phyloP scores from a whole-genome alignment of 2,797 vertebrate species.

The Scyliorhinus canicula region DNA sequence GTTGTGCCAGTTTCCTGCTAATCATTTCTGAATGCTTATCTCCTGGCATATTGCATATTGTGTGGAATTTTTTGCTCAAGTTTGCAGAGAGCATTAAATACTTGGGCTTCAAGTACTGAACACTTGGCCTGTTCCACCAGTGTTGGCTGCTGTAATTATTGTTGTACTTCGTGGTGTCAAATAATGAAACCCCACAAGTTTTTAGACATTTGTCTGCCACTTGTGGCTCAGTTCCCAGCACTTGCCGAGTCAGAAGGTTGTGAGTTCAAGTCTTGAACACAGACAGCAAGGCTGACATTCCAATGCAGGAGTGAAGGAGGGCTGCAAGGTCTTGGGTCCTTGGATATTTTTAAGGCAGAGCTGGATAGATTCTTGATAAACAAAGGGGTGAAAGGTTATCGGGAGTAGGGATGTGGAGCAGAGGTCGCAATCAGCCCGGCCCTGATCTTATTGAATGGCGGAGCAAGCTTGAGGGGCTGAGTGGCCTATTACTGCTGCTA shows the following conservation, averaged over 20 bases:
- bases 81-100: not conserved
- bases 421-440: no score
- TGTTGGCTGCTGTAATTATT: not conserved
- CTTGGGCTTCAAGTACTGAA: not conserved
- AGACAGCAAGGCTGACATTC: not conserved
- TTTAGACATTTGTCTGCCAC: not conserved
- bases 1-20: constrained; percentile 7
- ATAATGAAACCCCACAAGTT: not conserved
- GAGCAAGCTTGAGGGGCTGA: no score
- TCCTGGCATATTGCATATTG: not conserved
- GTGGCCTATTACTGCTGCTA: no score
- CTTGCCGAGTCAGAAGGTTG: not conserved
- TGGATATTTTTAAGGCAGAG: no score
- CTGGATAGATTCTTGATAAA: no score
- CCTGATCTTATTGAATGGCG: no score
- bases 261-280: not conserved
- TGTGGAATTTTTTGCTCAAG: not conserved
- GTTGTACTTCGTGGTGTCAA: not conserved
- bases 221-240: not conserved
- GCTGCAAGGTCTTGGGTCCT: no score
- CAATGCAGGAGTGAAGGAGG: not conserved
- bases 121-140: not conserved
- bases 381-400: no score
- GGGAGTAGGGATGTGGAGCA: no score
- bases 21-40: not conserved